Base-by-base conservation (phyloP, 1,140 invertebrate species). In the Dreissena rostriformis region DNA sequence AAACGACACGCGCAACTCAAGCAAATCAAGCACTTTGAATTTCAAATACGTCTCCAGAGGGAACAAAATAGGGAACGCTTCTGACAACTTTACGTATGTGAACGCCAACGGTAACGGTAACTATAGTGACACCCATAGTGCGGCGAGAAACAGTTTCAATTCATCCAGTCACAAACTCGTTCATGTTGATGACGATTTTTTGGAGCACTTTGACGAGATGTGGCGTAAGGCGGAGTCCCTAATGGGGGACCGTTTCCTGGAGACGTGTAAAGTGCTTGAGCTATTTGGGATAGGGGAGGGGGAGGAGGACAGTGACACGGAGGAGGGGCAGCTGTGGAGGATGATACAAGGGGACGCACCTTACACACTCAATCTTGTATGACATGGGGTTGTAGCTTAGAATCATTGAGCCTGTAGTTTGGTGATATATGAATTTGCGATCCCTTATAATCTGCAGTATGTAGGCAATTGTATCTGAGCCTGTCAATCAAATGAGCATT, bases 321-420 rank as follows among this genome's bases (percentile, higher is more conserved):
- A 89, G 67, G 90, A 91, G 76, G 89, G 87, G 39, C 89, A 89
- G 22, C 82, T 90, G 26, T 90, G 90, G 90, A 73, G 85, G 67
- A 90, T 91, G 85, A 86, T 91, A 61, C 87, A 90, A 77, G 88
- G 90, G 53, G 89, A 90, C 71, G 84, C 88, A 57, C 89, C 89
- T 10, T 90, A 87, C 63, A 88, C 82, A 12, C 76, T 88, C 17
- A 85, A 88, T 81, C 76, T 88, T 63, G 74, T 83, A 57, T 88
- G 66, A 88, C 57, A 57, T n/a, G n/a, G n/a, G n/a, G n/a, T n/a
- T n/a, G n/a, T n/a, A n/a, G n/a, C n/a, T n/a, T 61, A 61, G 57
- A 12, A n/a, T 11, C 22, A 57, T 57, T 24, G 17, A 61, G 57
- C 2, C 22, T 61, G 22, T 61, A 61, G 12, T n/a, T n/a, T n/a